Evolutionary conservation across 2,797 vertebrate species (phyloP).

Genomic region (Mallotus villosus): DNA sequence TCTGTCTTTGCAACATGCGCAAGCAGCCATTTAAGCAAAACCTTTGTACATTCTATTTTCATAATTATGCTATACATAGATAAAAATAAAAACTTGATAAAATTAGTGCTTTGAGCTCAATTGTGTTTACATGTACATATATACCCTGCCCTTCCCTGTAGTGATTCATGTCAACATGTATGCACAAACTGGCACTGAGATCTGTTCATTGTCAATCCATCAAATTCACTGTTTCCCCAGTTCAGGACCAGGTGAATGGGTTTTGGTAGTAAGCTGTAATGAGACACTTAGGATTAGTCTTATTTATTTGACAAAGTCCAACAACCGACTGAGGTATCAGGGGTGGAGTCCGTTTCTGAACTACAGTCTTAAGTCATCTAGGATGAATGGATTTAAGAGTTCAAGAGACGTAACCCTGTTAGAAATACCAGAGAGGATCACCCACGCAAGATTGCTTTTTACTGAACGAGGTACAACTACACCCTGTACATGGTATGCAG

Average conservation of each 20-base stretch:
- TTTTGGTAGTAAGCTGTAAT: conserved; percentile 44
- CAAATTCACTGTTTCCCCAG: conserved; percentile 22
- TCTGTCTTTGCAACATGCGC: conserved; percentile 85
- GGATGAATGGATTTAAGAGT: not conserved
- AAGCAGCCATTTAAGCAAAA: conserved; percentile 80
- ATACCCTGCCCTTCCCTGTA: conserved; percentile 75
- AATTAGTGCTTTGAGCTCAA: conserved; percentile 97
- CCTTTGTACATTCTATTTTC: conserved; percentile 92
- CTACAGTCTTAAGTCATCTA: not conserved
- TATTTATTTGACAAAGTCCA: conserved; percentile 26
- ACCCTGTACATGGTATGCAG: conserved; percentile 9
- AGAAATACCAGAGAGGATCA: conserved; percentile 6
- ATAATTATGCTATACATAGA: conserved; percentile 83
- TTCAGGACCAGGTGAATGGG: conserved; percentile 46
- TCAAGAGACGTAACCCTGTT: conserved; percentile 6
- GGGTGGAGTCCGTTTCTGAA: conserved; percentile 17
- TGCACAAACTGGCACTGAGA: conserved; percentile 21
- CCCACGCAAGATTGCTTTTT: not conserved
- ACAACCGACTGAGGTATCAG: conserved; percentile 48
- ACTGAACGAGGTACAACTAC: not conserved
- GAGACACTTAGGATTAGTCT: conserved; percentile 30
- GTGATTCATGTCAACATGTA: conserved; percentile 65
- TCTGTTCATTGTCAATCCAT: conserved; percentile 21
- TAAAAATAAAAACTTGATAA: conserved; percentile 85
- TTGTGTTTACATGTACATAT: conserved; percentile 82